Conservation (phyloP, 2,888 invertebrate genomes). For the Meloe dianella region DNA sequence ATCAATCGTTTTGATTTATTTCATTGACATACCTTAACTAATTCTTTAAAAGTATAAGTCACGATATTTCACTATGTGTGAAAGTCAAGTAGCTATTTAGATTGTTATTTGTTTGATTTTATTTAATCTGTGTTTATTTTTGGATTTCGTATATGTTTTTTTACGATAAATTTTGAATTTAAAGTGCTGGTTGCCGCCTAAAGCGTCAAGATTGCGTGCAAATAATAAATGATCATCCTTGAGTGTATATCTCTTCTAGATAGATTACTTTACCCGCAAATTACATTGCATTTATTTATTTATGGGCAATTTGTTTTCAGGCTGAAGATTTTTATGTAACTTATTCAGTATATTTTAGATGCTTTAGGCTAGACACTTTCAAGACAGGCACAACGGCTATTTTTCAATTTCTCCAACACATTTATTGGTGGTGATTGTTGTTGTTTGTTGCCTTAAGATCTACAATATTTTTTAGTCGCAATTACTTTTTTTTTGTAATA, state of each 20-base stretch:
- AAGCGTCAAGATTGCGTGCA: slow-evolving; percentile 10
- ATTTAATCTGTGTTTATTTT: not conserved
- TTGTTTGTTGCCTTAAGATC: too few species aligned
- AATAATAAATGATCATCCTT: slow-evolving; percentile 10
- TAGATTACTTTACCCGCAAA: slow-evolving; percentile 10
- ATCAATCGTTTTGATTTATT: not conserved
- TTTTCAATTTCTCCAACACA: slow-evolving; percentile 5
- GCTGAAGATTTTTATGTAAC: not conserved
- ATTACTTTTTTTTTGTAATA: too few species aligned
- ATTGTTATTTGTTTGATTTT: not conserved
- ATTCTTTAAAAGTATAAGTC: not conserved
- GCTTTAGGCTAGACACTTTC: not conserved
- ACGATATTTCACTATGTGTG: not conserved
- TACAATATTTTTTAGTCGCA: too few species aligned
- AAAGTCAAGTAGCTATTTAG: not conserved
- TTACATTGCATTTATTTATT: slow-evolving; percentile 12
- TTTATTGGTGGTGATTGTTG: not conserved
- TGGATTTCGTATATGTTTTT: not conserved
- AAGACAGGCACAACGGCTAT: not conserved
- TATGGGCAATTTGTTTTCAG: slow-evolving; percentile 11
- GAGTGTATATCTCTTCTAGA: not conserved
- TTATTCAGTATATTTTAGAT: not conserved
- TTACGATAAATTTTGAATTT: not conserved
- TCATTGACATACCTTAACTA: not conserved
- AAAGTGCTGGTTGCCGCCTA: slow-evolving; percentile 1